Conservation (phyloP, 2,888 invertebrate species). For the Crocallis elinguaria region DNA sequence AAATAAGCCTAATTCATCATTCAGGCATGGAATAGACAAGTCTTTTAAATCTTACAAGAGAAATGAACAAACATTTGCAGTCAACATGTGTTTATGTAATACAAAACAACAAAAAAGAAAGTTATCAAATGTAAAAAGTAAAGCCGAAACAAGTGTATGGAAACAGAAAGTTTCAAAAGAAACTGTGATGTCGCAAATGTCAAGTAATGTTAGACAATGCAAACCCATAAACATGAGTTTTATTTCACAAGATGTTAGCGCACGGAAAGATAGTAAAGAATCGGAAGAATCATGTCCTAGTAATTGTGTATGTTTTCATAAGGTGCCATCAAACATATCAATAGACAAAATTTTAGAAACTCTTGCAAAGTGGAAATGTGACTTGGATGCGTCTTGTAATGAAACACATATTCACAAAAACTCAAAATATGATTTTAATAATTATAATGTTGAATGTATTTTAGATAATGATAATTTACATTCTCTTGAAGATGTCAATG, state of each 20-base stretch:
- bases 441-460: no score
- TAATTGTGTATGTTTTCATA: constrained; percentile 66
- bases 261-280: constrained; percentile 28
- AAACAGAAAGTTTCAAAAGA: constrained; percentile 43
- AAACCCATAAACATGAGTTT: constrained; percentile 49
- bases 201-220: constrained; percentile 46
- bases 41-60: constrained; percentile 41
- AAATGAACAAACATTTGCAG: constrained; percentile 57
- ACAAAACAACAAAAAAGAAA: constrained; percentile 44
- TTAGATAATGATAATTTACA: neutral
- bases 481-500: neutral
- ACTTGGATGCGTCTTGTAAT: constrained; percentile 35
- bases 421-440: neutral
- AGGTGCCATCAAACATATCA: constrained; percentile 68
- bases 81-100: constrained; percentile 68
- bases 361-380: constrained; percentile 56
- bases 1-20: constrained; percentile 15
- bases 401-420: neutral
- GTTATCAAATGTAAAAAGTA: constrained; percentile 26
- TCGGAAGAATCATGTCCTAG: constrained; percentile 45
- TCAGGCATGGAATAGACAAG: constrained; percentile 34
- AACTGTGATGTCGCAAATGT: constrained; percentile 33
- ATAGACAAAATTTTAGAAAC: constrained; percentile 65
- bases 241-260: constrained; percentile 32
- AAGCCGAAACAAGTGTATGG: constrained; percentile 11